A percentile compares a stretch with the other conserved stretches of the same genome.
Evolutionary conservation across 2,113 vertebrate species (phyloP).

Genomic region (Hystrix cristata): DNA sequence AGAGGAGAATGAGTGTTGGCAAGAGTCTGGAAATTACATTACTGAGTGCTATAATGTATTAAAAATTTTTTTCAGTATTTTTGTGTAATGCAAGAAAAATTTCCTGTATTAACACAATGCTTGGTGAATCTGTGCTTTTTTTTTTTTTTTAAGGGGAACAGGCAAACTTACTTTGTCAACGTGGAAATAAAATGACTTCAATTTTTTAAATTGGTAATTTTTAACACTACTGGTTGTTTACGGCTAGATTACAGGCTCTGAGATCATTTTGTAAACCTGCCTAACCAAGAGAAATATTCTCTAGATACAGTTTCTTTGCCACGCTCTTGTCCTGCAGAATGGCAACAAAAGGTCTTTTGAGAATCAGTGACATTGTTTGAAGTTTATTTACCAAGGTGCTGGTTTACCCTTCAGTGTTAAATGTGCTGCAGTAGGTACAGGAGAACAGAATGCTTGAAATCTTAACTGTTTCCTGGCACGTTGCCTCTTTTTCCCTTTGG

Average conservation of each 20-base stretch:
- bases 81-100: constrained; percentile 71
- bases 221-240: constrained; percentile 40
- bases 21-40: constrained; percentile 85
- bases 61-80: constrained; percentile 79
- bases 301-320: neutral
- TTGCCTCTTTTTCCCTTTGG: constrained; percentile 17
- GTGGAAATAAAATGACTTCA: constrained; percentile 31
- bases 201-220: constrained; percentile 51
- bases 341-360: constrained; percentile 51
- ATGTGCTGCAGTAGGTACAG: neutral
- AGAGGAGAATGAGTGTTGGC: constrained; percentile 79
- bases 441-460: constrained; percentile 30
- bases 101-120: constrained; percentile 52
- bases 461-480: neutral
- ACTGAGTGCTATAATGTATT: constrained; percentile 78
- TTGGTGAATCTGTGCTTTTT: constrained; percentile 24
- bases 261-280: constrained; percentile 60
- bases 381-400: neutral
- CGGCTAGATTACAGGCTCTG: constrained; percentile 17
- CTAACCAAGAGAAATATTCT: constrained; percentile 65
- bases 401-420: constrained; percentile 41
- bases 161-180: constrained; percentile 66
- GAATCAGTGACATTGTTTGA: neutral
- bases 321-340: constrained; percentile 45
- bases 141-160: neutral